A percentile compares a stretch with the other conserved stretches of the same genome.
These are phyloP conservation scores for Caiman crocodilus DNA, from an alignment of 2,797 vertebrate genomes.

Conservation along the genomic window DNA sequence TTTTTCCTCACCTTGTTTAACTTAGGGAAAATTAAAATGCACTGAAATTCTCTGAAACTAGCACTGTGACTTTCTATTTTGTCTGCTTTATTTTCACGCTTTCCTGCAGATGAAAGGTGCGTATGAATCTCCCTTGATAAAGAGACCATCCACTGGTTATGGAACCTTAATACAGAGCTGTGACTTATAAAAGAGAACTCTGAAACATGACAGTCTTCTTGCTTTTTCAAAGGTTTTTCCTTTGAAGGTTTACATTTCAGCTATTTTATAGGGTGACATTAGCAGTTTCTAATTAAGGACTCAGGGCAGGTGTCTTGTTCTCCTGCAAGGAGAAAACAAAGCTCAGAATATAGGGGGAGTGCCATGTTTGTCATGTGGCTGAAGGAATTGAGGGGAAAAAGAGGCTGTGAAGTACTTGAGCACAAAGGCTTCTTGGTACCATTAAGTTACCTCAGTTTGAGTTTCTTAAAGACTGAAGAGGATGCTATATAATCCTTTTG, in stretches of 20 bases:
- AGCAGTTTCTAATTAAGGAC: background rate
- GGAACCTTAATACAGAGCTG: background rate
- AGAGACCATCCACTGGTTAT: fast-evolving
- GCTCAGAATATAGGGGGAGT: background rate
- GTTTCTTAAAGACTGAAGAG: background rate
- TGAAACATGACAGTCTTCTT: background rate
- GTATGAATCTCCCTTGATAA: background rate
- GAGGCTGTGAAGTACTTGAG: background rate
- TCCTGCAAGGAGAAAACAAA: background rate
- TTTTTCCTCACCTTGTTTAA: background rate
- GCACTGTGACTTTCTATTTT: background rate
- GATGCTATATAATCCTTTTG: background rate
- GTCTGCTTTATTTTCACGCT: background rate
- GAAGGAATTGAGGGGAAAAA: background rate
- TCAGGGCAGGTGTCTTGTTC: background rate
- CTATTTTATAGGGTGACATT: background rate
- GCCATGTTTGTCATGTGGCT: background rate
- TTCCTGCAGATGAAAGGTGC: background rate
- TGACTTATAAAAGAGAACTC: background rate
- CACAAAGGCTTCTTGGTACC: background rate
- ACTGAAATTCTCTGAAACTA: background rate
- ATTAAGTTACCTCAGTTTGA: too few relatives aligned
- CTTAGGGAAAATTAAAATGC: background rate
- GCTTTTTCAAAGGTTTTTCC: background rate
- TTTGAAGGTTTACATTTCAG: background rate